Evolutionary conservation across 1,140 invertebrate genomes (phyloP).

Genomic region (Drosophila takahashii): DNA sequence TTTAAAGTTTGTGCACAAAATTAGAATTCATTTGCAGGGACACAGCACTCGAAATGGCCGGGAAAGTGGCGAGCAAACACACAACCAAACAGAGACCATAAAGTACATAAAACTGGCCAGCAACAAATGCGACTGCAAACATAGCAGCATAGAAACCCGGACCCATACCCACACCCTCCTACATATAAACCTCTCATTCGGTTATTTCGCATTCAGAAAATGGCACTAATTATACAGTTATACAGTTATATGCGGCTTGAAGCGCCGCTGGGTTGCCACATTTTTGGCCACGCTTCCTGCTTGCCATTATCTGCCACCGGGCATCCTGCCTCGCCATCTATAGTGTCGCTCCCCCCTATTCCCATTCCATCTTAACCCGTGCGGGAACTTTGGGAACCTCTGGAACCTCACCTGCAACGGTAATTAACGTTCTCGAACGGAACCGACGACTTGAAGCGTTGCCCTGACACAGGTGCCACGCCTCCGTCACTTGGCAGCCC

Average conservation of each 20-base stretch:
- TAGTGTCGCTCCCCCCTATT: conserved; percentile 10
- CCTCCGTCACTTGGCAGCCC: neutral
- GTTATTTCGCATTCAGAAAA: conserved; percentile 74
- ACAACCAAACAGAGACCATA: conserved; percentile 13
- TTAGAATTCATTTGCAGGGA: conserved; percentile 77
- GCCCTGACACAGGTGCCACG: conserved; percentile 47
- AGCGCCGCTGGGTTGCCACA: conserved; percentile 45
- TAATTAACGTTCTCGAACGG: conserved; percentile 82
- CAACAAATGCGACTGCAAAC: conserved; percentile 39
- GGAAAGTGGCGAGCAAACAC: conserved; percentile 28
- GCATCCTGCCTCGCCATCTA: conserved; percentile 21
- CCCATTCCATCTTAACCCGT: conserved; percentile 16
- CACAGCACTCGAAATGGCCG: conserved; percentile 57
- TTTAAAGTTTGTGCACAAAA: conserved; percentile 72
- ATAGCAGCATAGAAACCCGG: conserved; percentile 6
- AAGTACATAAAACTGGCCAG: conserved; percentile 56
- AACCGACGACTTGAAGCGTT: conserved; percentile 76
- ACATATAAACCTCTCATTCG: conserved; percentile 71
- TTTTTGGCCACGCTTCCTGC: conserved; percentile 73
- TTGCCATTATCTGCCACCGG: conserved; percentile 53
- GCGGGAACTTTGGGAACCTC: conserved; percentile 9
- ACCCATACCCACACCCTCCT: conserved; percentile 1
- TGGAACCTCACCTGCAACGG: conserved; percentile 52
- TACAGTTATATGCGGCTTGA: conserved; percentile 58
- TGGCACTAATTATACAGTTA: conserved; percentile 80